Percentiles rank a stretch among this genome's conserved stretches.
These are phyloP conservation scores for Tenthredo scrophulariae DNA, from an alignment of 2,888 invertebrate species.

Conservation along the genomic window DNA sequence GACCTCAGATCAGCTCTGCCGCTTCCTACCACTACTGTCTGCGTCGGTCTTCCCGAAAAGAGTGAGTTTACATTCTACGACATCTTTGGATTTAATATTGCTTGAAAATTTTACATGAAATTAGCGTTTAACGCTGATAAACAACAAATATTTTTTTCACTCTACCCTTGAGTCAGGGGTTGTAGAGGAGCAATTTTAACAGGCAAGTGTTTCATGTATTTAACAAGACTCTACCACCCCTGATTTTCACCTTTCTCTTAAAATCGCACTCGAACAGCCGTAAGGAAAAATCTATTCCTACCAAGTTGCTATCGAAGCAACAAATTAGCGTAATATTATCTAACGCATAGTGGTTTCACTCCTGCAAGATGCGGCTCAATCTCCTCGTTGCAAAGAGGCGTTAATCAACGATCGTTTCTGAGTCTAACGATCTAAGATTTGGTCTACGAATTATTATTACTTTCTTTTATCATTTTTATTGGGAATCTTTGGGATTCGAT, in stretches of 20 bases:
- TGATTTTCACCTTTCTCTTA: background rate
- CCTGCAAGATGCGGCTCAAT: background rate
- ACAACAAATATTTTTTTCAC: background rate
- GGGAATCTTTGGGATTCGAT: background rate
- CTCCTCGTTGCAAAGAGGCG: background rate
- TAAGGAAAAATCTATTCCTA: background rate
- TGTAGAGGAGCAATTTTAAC: background rate
- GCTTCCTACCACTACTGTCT: conserved; percentile 60
- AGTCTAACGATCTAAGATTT: background rate
- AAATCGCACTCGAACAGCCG: background rate
- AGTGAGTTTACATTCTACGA: conserved; percentile 68
- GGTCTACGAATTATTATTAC: background rate
- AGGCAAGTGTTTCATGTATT: background rate
- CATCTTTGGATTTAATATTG: conserved; percentile 69
- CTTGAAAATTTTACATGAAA: background rate
- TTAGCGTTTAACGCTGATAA: conserved; percentile 7
- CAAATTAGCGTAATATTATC: background rate
- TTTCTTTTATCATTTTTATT: conserved; percentile 19
- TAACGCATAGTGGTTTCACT: background rate
- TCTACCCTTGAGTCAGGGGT: background rate
- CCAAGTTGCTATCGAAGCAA: background rate
- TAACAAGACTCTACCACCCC: background rate
- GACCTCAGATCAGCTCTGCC: conserved; percentile 73
- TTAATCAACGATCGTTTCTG: background rate
- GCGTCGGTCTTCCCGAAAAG: conserved; percentile 67